These are phyloP conservation scores for Ptychadena robeensis DNA, from an alignment of 2,797 vertebrate genomes.

Conservation along the genomic window DNA sequence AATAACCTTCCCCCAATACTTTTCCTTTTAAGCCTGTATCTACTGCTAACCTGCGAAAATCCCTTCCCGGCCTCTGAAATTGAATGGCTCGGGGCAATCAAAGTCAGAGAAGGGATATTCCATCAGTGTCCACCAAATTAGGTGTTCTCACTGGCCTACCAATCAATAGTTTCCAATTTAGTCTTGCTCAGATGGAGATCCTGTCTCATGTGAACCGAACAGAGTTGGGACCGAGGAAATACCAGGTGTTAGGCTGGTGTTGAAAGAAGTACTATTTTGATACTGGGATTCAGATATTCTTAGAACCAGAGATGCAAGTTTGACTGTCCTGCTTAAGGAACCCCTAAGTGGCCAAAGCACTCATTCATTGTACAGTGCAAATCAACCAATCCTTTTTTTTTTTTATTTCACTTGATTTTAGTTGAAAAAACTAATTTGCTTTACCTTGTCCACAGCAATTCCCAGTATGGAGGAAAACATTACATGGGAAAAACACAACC, in stretches of 20 bases:
- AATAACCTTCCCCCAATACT: constrained; percentile 36
- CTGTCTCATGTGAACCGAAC: constrained; percentile 21
- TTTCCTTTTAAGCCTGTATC: constrained; percentile 26
- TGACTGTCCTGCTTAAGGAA: too few relatives aligned
- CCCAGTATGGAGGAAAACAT: too few relatives aligned
- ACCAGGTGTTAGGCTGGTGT: background rate
- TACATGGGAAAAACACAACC: too few relatives aligned
- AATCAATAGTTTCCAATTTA: constrained; percentile 59
- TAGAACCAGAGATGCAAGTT: too few relatives aligned
- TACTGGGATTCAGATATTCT: background rate
- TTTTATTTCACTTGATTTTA: too few relatives aligned
- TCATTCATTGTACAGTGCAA: too few relatives aligned
- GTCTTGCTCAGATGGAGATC: constrained; percentile 38
- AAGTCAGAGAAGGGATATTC: constrained; percentile 47
- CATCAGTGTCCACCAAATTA: constrained; percentile 48
- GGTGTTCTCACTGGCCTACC: constrained; percentile 27
- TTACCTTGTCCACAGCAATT: too few relatives aligned
- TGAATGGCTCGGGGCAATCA: constrained; percentile 43
- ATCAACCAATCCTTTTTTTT: too few relatives aligned
- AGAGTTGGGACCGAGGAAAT: background rate
- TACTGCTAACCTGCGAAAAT: constrained; percentile 13
- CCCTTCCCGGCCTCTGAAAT: constrained; percentile 13
- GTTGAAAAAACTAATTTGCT: too few relatives aligned
- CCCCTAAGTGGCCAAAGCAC: too few relatives aligned
- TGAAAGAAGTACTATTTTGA: constrained; percentile 29